phyloP scores from a whole-genome alignment of 2,888 invertebrate genomes.

The Petrophora chlorosata region DNA sequence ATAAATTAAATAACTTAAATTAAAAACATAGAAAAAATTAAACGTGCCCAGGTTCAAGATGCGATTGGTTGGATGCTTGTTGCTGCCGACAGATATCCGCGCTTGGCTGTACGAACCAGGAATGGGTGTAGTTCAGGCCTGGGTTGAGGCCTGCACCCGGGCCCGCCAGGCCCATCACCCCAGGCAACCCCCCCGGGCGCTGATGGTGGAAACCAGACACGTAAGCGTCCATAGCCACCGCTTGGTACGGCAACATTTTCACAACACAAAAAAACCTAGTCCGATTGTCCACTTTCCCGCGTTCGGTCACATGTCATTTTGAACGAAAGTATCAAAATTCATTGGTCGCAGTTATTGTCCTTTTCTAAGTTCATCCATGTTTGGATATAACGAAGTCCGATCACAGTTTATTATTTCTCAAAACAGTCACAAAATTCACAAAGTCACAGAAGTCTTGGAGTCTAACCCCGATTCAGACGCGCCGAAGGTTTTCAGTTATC shows the following conservation, averaged over 20 bases:
- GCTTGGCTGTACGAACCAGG: constrained; percentile 95
- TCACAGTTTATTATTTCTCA: constrained; percentile 24
- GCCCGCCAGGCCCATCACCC: constrained; percentile 83
- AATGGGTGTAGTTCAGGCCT: constrained; percentile 91
- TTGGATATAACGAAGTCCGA: background rate
- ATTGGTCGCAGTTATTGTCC: constrained; percentile 41
- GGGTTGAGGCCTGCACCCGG: constrained; percentile 78
- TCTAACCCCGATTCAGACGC: constrained; percentile 40
- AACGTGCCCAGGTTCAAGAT: constrained; percentile 97
- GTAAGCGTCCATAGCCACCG: constrained; percentile 92
- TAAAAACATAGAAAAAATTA: constrained; percentile 83
- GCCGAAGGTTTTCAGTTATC: constrained; percentile 67
- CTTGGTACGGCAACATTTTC: constrained; percentile 93
- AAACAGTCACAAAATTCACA: constrained; percentile 19
- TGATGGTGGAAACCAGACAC: constrained; percentile 83
- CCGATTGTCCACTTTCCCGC: constrained; percentile 54
- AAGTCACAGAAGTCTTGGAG: constrained; percentile 24
- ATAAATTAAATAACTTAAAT: constrained; percentile 57
- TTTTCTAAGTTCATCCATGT: constrained; percentile 9
- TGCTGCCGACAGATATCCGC: constrained; percentile 96
- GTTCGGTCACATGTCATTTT: constrained; percentile 53
- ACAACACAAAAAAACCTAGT: constrained; percentile 53
- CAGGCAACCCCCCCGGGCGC: constrained; percentile 79
- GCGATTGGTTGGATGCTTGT: constrained; percentile 88
- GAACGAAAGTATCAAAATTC: constrained; percentile 42